phyloP scores from a whole-genome alignment of 2,888 invertebrate species.

The Drosophila merina region DNA sequence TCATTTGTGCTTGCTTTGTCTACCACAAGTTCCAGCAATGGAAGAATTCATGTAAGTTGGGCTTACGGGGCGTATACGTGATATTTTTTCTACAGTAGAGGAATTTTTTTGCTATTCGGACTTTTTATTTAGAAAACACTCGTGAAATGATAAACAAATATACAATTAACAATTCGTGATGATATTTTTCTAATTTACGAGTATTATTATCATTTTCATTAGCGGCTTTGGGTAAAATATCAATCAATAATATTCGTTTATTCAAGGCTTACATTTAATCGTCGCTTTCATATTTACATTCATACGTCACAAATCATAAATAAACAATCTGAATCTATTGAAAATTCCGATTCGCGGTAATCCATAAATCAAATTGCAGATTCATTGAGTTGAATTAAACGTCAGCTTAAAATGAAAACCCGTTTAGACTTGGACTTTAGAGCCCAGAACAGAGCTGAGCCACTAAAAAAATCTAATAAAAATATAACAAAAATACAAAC shows the following conservation, averaged over 20 bases:
- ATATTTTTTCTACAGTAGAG: background rate
- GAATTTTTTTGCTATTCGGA: background rate
- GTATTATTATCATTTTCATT: background rate
- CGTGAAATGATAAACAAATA: no score
- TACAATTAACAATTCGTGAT: no score
- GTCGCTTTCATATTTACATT: constrained; percentile 17
- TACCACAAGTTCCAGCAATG: constrained; percentile 88
- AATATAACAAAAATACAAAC: constrained; percentile 22
- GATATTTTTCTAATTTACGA: no score
- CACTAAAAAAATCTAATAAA: constrained; percentile 29
- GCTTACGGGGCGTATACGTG: constrained; percentile 25
- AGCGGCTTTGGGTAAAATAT: background rate
- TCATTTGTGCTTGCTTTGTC: constrained; percentile 87
- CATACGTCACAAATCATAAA: constrained; percentile 21
- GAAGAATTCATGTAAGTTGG: constrained; percentile 86
- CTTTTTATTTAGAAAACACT: no score
- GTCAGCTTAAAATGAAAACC: constrained; percentile 34
- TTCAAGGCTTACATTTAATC: constrained; percentile 14
- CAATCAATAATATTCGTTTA: constrained; percentile 3
- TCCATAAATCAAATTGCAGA: constrained; percentile 39
- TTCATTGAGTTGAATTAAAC: constrained; percentile 41
- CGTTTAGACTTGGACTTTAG: constrained; percentile 20
- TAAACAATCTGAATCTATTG: constrained; percentile 22
- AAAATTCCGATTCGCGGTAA: constrained; percentile 33
- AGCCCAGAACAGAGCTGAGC: constrained; percentile 14